phyloP scores from a whole-genome alignment of 2,888 invertebrate species.

The Drosophila ustulata region DNA sequence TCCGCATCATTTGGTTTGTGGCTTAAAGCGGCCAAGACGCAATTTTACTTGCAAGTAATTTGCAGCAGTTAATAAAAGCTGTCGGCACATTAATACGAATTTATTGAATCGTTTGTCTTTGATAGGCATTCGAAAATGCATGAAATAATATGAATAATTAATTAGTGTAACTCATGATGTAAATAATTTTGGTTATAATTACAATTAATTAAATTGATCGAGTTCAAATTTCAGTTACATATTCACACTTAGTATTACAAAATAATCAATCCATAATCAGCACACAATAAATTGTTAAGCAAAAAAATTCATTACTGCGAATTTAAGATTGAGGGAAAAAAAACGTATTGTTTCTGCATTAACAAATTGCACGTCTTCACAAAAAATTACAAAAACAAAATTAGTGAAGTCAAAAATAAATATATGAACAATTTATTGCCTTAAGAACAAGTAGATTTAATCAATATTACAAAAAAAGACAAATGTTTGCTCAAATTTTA shows the following conservation, averaged over 20 bases:
- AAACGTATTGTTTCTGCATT: constrained; percentile 23
- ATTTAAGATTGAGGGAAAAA: constrained; percentile 19
- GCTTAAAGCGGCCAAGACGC: constrained; percentile 68
- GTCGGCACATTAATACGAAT: constrained; percentile 56
- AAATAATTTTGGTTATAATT: constrained; percentile 75
- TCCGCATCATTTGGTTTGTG: constrained; percentile 66
- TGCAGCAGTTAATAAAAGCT: constrained; percentile 43
- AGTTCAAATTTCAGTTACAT: constrained; percentile 70
- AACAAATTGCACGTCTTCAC: not conserved
- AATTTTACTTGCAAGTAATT: constrained; percentile 52
- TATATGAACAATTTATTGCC: not conserved
- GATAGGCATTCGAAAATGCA: constrained; percentile 23
- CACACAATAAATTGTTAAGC: constrained; percentile 29
- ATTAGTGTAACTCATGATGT: constrained; percentile 69
- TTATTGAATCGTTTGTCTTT: constrained; percentile 52
- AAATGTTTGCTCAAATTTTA: constrained; percentile 34
- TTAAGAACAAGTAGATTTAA: constrained; percentile 33
- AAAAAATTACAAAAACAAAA: constrained; percentile 2
- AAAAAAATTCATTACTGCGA: constrained; percentile 41
- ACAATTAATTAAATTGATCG: constrained; percentile 58
- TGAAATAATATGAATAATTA: constrained; percentile 47
- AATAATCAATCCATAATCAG: constrained; percentile 15
- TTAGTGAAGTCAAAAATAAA: not conserved
- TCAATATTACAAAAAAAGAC: constrained; percentile 14
- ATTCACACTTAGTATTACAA: constrained; percentile 61